Percentiles rank a stretch among this genome's conserved stretches.
phyloP scores from a whole-genome alignment of 2,888 invertebrate species.

The Drosophila ezoana region DNA sequence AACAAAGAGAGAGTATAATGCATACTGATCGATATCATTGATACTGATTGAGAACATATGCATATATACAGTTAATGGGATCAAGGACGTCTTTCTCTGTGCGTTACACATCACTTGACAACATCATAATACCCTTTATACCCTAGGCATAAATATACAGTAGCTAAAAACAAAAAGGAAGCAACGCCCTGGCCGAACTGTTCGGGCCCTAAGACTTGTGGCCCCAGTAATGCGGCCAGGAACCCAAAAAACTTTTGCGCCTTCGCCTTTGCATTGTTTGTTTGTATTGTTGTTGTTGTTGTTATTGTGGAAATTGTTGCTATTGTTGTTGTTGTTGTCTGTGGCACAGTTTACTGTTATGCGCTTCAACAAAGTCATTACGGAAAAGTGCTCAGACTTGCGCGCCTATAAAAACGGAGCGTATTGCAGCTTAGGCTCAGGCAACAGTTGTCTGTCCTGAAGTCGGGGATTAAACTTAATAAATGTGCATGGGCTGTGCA shows the following conservation, averaged over 20 bases:
- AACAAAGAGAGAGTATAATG: too few relatives aligned
- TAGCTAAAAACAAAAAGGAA: slow-evolving; percentile 38
- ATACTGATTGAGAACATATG: background rate
- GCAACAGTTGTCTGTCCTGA: slow-evolving; percentile 43
- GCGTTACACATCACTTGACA: too few relatives aligned
- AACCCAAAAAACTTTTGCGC: slow-evolving; percentile 33
- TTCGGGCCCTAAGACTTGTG: slow-evolving; percentile 5
- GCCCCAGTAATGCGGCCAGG: slow-evolving; percentile 16
- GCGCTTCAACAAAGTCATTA: slow-evolving; percentile 48
- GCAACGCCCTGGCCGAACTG: slow-evolving; percentile 14
- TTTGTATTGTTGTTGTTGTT: slow-evolving; percentile 8
- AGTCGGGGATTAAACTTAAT: slow-evolving; percentile 6
- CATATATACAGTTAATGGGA: too few relatives aligned
- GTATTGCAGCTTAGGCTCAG: slow-evolving; percentile 2
- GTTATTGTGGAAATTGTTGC: background rate
- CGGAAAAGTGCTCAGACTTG: slow-evolving; percentile 46
- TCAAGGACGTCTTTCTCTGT: too few relatives aligned
- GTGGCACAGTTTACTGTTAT: slow-evolving; percentile 72
- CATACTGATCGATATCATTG: too few relatives aligned
- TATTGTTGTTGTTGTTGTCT: slow-evolving; percentile 53
- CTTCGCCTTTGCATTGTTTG: slow-evolving; percentile 20
- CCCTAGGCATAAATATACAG: background rate
- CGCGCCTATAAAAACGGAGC: slow-evolving; percentile 15
- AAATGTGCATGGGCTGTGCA: slow-evolving; percentile 6
- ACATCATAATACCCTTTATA: too few relatives aligned